phyloP scores from a whole-genome alignment of 2,113 vertebrate genomes.

The Brienomyrus brachyistius region DNA sequence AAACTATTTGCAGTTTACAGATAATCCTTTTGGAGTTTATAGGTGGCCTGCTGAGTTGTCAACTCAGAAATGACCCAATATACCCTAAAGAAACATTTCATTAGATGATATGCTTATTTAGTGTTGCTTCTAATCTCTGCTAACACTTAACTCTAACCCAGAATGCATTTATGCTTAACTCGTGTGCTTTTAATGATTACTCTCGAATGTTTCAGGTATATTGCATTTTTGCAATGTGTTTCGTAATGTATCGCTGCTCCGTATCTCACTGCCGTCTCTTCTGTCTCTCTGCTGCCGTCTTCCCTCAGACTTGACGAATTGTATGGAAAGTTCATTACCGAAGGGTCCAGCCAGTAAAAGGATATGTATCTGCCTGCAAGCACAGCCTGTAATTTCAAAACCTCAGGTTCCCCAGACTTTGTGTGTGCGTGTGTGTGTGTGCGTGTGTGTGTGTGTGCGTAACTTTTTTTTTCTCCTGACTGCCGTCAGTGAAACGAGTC shows the following conservation, averaged over 20 bases:
- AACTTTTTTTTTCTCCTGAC: slow-evolving; percentile 24
- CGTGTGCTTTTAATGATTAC: background rate
- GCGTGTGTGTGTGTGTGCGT: background rate
- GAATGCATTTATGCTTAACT: background rate
- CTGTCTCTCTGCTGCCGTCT: background rate
- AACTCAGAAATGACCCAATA: background rate
- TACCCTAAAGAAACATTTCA: background rate
- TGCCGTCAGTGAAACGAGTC: slow-evolving; percentile 36
- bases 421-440: background rate
- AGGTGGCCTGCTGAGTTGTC: background rate
- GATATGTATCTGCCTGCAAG: slow-evolving; percentile 30
- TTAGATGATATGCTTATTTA: background rate
- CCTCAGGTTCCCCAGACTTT: slow-evolving; percentile 31
- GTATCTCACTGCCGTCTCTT: background rate
- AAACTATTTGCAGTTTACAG: slow-evolving; percentile 1
- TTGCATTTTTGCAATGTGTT: background rate
- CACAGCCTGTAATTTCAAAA: slow-evolving; percentile 42
- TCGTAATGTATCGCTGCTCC: background rate
- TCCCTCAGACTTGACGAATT: slow-evolving; percentile 9
- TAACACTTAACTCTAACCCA: background rate
- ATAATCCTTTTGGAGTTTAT: background rate
- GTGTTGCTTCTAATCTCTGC: background rate
- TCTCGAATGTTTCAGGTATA: background rate
- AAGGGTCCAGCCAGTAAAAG: slow-evolving; percentile 35
- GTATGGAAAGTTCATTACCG: slow-evolving; percentile 41